These are phyloP conservation scores for Crossaster papposus DNA, from an alignment of 53 echinoderm and acorn worm species.

Conservation along the genomic window DNA sequence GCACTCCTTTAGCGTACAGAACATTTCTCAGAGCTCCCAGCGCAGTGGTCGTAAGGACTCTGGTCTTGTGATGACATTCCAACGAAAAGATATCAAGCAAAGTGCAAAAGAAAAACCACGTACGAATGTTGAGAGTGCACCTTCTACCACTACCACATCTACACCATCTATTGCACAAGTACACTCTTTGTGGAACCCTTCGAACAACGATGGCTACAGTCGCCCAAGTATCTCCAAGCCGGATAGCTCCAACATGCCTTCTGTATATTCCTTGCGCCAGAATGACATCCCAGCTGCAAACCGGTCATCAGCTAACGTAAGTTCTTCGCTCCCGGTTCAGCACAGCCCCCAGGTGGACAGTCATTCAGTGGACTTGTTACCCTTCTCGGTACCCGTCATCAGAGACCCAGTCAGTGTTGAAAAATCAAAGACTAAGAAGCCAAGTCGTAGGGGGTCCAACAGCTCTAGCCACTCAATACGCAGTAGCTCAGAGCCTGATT, in stretches of 20 bases:
- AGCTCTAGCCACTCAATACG: slow-evolving; percentile 54
- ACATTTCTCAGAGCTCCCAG: slow-evolving; percentile 77
- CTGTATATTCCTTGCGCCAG: slow-evolving; percentile 29
- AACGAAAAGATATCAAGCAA: slow-evolving; percentile 25
- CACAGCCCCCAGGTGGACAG: slow-evolving; percentile 36
- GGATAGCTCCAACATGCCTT: slow-evolving; percentile 12
- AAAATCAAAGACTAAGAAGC: slow-evolving; percentile 26
- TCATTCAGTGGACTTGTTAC: slow-evolving; percentile 10
- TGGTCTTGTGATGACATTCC: slow-evolving; percentile 47
- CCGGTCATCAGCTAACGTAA: slow-evolving; percentile 11
- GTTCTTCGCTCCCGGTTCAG: slow-evolving; percentile 36
- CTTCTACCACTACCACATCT: slow-evolving; percentile 25
- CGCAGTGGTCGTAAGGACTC: slow-evolving; percentile 55
- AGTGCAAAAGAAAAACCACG: slow-evolving; percentile 12
- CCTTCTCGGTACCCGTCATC: slow-evolving; percentile 47
- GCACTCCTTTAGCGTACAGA: slow-evolving; percentile 88
- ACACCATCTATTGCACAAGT: slow-evolving; percentile 44
- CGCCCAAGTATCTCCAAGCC: slow-evolving; percentile 22
- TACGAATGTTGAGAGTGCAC: background rate
- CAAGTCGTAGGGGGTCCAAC: slow-evolving; percentile 33
- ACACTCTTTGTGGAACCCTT: slow-evolving; percentile 73
- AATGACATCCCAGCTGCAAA: background rate
- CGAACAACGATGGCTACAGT: slow-evolving; percentile 50
- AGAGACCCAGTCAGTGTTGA: slow-evolving; percentile 19
- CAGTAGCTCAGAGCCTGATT: slow-evolving; percentile 49